Conservation (phyloP, 2,888 invertebrate genomes). For the Harpalus rubripes region DNA sequence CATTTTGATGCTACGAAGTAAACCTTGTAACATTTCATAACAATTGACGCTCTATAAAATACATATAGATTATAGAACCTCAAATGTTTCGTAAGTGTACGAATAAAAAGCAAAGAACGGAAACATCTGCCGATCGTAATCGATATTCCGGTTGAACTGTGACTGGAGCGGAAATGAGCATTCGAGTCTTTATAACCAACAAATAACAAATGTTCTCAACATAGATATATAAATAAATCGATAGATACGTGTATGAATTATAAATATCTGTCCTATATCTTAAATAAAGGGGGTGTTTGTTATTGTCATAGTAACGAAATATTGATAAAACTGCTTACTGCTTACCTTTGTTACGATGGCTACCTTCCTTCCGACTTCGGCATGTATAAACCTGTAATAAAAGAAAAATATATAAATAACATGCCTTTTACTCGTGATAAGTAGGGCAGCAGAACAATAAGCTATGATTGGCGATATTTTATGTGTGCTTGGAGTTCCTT, state of each 20-base stretch:
- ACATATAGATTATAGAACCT: constrained; percentile 2
- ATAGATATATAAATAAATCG: constrained; percentile 27
- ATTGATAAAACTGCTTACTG: background rate
- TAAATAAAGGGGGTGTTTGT: background rate
- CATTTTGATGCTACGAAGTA: background rate
- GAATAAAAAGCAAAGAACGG: constrained; percentile 1
- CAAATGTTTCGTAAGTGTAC: constrained; percentile 8
- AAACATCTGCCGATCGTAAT: constrained; percentile 53
- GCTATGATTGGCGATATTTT: background rate
- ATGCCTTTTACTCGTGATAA: background rate
- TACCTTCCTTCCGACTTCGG: background rate
- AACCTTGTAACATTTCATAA: constrained; percentile 3
- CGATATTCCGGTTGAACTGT: constrained; percentile 50
- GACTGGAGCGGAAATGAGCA: constrained; percentile 60
- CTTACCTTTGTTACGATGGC: too few relatives aligned
- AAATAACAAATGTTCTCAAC: constrained; percentile 13
- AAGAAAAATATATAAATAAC: background rate
- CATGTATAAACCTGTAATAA: background rate
- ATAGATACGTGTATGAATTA: constrained; percentile 10
- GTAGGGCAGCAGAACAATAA: background rate
- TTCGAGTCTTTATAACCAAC: constrained; percentile 42
- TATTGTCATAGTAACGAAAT: background rate
- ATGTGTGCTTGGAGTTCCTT: background rate
- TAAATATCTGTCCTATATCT: constrained; percentile 22
- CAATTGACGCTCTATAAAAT: constrained; percentile 1